Percentiles rank a stretch among this genome's conserved stretches.
phyloP scores from a whole-genome alignment of 2,888 invertebrate genomes.

The Cataglyphis rosenhaueri region DNA sequence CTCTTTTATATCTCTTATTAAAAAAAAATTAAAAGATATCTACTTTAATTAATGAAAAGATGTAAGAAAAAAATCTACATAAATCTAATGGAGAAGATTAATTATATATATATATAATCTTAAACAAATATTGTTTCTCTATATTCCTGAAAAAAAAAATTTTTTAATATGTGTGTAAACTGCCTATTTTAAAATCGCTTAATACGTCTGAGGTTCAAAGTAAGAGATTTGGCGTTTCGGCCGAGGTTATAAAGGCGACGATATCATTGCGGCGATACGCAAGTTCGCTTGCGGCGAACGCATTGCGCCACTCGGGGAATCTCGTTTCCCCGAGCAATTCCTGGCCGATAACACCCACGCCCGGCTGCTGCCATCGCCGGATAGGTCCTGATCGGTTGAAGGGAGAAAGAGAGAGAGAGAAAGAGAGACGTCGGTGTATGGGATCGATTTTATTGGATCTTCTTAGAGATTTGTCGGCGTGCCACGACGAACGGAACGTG shows the following conservation, averaged over 20 bases:
- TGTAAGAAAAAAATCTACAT: background rate
- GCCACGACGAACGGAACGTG: constrained; percentile 14
- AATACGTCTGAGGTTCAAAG: background rate
- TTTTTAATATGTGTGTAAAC: background rate
- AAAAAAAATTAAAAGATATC: background rate
- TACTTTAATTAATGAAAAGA: background rate
- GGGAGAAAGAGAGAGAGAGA: background rate
- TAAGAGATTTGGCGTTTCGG: background rate
- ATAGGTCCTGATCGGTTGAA: constrained; percentile 10
- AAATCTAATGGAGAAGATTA: background rate
- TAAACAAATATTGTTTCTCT: background rate
- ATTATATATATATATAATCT: background rate
- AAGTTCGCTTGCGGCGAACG: constrained; percentile 43
- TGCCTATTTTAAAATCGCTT: background rate
- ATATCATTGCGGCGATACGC: constrained; percentile 10
- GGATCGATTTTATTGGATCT: constrained; percentile 61
- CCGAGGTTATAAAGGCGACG: background rate
- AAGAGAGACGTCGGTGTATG: constrained; percentile 19
- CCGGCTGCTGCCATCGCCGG: background rate
- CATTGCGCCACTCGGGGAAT: constrained; percentile 46
- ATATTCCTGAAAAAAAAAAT: background rate
- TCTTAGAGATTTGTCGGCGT: constrained; percentile 61
- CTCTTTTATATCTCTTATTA: background rate
- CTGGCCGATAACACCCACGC: constrained; percentile 43
- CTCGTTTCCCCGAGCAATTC: constrained; percentile 50